Evolutionary conservation across 1,140 invertebrate genomes (phyloP), one percentile per base, ranked within the genome.

Genomic region (Drosophila santomea): DNA sequence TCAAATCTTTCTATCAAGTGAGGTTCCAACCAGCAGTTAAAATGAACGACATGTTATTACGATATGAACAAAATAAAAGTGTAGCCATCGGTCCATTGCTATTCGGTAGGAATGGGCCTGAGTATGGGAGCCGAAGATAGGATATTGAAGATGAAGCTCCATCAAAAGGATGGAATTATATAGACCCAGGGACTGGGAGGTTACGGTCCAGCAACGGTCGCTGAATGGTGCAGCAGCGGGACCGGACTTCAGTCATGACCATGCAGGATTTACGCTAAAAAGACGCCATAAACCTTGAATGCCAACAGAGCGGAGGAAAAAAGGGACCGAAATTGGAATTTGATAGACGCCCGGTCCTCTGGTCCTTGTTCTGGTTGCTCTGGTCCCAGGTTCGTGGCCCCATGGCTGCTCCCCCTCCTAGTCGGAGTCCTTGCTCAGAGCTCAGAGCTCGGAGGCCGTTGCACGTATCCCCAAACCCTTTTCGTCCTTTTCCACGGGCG

Each of bases 291-390:
- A 88, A 89, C 79, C 78, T 88, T 74, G 80, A 88, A 89, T 89
- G 76, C 63, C 63, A 63, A 50, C 52, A 32, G 60, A 74, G 74
- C 55, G 63, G 66, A 59, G 52, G 54, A 60, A 78, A 78, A 88
- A 86, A 83, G 84, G 83, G 83, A 88, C 84, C 83, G 57, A 88
- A 88, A 88, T 88, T 88, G 83, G 83, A 88, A 88, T 88, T 88
- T 88, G 83, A 88, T 88, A 88, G 83, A 88, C 84, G 84, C 80
- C 64, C 59, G 77, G 57, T 48, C 35, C 15, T 44, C 45, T 52
- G 44, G 66, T 72, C 28, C 52, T 20, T 20, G 20, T 20, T 25
- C 25, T 25, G 25, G 25, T 58, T 41, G 51, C 38, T 23, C 67
- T 54, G 48, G 48, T 39, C 43, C 41, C 43, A 57, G 60, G 74